Evolutionary conservation across 2,797 vertebrate genomes (phyloP).

Genomic region (Eulemur albifrons): DNA sequence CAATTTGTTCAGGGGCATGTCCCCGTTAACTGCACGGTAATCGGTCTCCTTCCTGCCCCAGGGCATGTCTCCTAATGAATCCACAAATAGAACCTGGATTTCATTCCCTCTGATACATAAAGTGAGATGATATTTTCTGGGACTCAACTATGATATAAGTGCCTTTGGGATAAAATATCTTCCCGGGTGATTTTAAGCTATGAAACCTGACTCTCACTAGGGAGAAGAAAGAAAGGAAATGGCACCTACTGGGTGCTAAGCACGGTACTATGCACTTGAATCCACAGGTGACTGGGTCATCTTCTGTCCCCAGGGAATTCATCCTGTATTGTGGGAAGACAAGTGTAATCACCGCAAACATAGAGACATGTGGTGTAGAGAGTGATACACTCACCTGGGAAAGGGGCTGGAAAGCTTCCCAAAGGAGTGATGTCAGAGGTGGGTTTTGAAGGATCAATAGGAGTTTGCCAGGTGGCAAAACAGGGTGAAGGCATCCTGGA

Average conservation of each 20-base stretch:
- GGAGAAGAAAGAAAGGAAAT: not conserved
- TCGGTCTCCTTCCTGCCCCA: not conserved
- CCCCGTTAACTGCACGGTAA: not conserved
- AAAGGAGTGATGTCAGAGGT: not conserved
- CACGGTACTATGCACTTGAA: not conserved
- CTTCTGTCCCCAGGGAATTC: not conserved
- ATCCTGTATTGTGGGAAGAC: not conserved
- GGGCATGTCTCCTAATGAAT: not conserved
- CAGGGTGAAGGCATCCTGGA: not conserved
- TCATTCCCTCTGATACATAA: not conserved
- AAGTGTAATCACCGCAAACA: not conserved
- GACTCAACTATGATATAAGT: not conserved
- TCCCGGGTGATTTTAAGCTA: not conserved
- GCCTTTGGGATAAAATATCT: not conserved
- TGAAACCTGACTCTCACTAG: not conserved
- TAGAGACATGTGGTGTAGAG: not conserved
- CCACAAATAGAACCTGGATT: not conserved
- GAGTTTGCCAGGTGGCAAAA: not conserved
- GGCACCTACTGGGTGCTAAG: not conserved
- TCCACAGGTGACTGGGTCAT: not conserved
- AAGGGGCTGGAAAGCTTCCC: not conserved
- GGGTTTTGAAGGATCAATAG: conserved; percentile 29
- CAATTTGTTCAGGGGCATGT: not conserved
- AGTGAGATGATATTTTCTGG: not conserved
- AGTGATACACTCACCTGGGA: not conserved